phyloP scores from a whole-genome alignment of 2,888 invertebrate genomes.

The Eupithecia subfuscata region DNA sequence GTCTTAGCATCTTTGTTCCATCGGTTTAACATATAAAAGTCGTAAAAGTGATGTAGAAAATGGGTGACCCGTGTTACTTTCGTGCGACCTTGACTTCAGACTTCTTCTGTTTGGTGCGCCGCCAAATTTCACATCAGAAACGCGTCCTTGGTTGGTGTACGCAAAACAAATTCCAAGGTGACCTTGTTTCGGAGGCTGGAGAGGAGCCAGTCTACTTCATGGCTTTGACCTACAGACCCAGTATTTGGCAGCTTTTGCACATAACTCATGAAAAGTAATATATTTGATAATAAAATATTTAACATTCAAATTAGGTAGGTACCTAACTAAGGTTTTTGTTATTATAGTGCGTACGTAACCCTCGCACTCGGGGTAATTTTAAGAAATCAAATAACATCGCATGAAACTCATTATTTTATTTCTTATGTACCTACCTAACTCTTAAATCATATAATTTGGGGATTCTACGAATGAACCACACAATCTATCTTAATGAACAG shows the following conservation, averaged over 20 bases:
- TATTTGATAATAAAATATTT: neutral
- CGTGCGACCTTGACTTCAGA: slow-evolving; percentile 51
- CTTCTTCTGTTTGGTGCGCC: slow-evolving; percentile 51
- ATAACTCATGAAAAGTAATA: neutral
- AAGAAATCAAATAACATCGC: too few species aligned
- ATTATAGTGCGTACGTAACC: too few species aligned
- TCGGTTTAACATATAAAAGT: slow-evolving; percentile 31
- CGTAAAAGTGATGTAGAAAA: slow-evolving; percentile 30
- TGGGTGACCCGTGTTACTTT: slow-evolving; percentile 51
- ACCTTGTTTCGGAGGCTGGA: slow-evolving; percentile 54
- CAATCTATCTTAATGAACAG: neutral
- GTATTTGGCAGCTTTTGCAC: slow-evolving; percentile 37
- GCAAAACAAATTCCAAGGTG: slow-evolving; percentile 46
- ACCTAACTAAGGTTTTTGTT: too few species aligned
- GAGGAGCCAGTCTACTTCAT: slow-evolving; percentile 48
- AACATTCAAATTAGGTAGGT: too few species aligned
- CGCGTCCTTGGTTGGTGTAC: slow-evolving; percentile 43
- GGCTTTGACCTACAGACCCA: slow-evolving; percentile 53
- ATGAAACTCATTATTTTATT: too few species aligned
- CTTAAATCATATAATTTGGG: neutral
- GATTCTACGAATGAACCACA: neutral
- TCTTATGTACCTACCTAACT: neutral
- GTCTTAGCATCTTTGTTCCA: slow-evolving; percentile 33
- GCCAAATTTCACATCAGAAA: slow-evolving; percentile 50
- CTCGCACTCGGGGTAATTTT: too few species aligned